A percentile compares a stretch with the other conserved stretches of the same genome.
Conservation (phyloP, 30 jellyfish, hydroid and myxozoan species). For the Hydra vulgaris region DNA sequence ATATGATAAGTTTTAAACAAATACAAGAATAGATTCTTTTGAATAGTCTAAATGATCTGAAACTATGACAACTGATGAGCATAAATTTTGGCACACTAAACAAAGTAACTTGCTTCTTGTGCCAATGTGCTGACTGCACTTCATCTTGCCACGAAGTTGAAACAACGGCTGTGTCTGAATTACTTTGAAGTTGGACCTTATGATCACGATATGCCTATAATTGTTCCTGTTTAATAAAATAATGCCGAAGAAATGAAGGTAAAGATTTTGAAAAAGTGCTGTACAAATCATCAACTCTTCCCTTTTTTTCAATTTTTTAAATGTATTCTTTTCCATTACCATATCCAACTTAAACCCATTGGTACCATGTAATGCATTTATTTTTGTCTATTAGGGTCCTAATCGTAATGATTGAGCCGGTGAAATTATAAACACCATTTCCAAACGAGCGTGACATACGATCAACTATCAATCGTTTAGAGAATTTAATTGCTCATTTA, state of each 20-base stretch:
- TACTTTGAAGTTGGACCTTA: not conserved
- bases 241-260: not conserved
- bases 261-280: not conserved
- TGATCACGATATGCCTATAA: not conserved
- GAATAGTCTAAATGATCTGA: slow-evolving; percentile 2
- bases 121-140: slow-evolving; percentile 15
- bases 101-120: slow-evolving; percentile 7
- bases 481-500: too few species aligned
- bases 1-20: not conserved
- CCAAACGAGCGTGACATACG: not conserved
- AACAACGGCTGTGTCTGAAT: not conserved
- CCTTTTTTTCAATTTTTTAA: not conserved
- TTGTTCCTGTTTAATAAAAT: slow-evolving; percentile 4
- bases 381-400: not conserved
- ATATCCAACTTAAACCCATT: not conserved
- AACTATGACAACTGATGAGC: not conserved
- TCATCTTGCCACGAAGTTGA: slow-evolving; percentile 12
- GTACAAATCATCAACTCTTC: slow-evolving; percentile 1
- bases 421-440: too few species aligned
- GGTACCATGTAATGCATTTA: not conserved
- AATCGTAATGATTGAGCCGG: too few species aligned
- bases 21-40: not conserved
- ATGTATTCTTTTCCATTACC: not conserved
- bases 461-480: too few species aligned
- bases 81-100: not conserved